These are phyloP conservation scores for Channa striata DNA, from an alignment of 2,797 vertebrate species.

Conservation along the genomic window DNA sequence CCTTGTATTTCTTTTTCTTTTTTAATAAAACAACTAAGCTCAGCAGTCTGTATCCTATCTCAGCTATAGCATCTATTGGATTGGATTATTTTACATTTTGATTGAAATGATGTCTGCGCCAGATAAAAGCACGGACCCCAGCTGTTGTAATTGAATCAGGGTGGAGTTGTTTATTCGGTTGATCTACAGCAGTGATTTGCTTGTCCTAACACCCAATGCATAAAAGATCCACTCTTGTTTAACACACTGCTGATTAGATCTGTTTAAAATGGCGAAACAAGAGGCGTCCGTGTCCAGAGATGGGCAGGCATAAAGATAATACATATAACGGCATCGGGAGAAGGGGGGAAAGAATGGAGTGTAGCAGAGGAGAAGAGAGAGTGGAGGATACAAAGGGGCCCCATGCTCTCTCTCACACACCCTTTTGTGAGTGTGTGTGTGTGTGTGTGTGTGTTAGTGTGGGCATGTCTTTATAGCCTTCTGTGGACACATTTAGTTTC, in stretches of 20 bases:
- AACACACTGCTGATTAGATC: conserved; percentile 96
- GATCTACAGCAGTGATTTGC: conserved; percentile 92
- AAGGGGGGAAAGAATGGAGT: conserved; percentile 36
- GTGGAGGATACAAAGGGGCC: conserved; percentile 62
- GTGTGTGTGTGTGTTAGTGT: conserved; percentile 33
- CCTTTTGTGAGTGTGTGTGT: conserved; percentile 44
- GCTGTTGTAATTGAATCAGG: conserved; percentile 97
- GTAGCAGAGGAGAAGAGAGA: conserved; percentile 50
- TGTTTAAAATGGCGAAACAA: conserved; percentile 89
- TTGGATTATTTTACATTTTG: conserved; percentile 99
- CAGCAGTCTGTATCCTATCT: conserved; percentile 98
- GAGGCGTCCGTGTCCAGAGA: conserved; percentile 85
- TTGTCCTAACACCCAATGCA: conserved; percentile 94
- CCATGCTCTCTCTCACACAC: conserved; percentile 20
- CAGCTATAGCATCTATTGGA: conserved; percentile 92
- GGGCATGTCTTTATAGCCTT: too few relatives aligned
- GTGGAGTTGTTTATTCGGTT: conserved; percentile 95
- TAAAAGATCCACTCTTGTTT: conserved; percentile 96
- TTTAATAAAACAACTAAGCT: conserved; percentile 93
- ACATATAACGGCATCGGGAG: conserved; percentile 75
- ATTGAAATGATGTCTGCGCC: conserved; percentile 98
- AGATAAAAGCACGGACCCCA: conserved; percentile 94
- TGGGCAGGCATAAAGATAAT: conserved; percentile 87
- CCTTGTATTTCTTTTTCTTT: conserved; percentile 84
- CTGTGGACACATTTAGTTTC: too few relatives aligned